phyloP scores from a whole-genome alignment of 2,113 vertebrate genomes.

The Varanus komodoensis region DNA sequence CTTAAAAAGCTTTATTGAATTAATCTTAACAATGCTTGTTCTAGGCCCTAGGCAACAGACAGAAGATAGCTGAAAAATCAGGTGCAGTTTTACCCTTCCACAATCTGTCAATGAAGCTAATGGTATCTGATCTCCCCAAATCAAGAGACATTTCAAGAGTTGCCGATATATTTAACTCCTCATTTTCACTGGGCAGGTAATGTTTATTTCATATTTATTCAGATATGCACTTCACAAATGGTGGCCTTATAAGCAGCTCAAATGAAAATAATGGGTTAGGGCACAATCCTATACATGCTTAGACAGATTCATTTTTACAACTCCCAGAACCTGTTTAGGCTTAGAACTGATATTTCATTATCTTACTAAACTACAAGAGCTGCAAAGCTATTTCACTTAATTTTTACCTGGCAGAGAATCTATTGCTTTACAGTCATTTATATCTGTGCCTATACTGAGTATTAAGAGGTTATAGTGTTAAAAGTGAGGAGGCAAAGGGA shows the following conservation, averaged over 20 bases:
- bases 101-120: neutral
- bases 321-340: too few species aligned
- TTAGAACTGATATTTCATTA: neutral
- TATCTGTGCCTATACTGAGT: neutral
- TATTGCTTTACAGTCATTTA: neutral
- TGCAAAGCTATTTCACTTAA: constrained; percentile 12
- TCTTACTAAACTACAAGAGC: neutral
- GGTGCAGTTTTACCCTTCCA: neutral
- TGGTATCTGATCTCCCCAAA: neutral
- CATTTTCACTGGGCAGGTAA: neutral
- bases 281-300: too few species aligned
- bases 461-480: neutral
- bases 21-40: constrained; percentile 28
- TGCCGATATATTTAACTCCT: constrained; percentile 16
- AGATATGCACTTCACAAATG: neutral
- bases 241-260: neutral
- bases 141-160: neutral
- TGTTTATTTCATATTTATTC: neutral
- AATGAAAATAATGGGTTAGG: neutral
- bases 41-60: constrained; percentile 37
- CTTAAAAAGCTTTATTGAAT: constrained; percentile 52
- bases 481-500: too few species aligned
- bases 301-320: too few species aligned
- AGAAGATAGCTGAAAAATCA: constrained; percentile 27
- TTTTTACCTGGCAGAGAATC: neutral